These are phyloP conservation scores for Chlorocebus sabaeus DNA, from an alignment of 2,113 vertebrate species.

Conservation along the genomic window DNA sequence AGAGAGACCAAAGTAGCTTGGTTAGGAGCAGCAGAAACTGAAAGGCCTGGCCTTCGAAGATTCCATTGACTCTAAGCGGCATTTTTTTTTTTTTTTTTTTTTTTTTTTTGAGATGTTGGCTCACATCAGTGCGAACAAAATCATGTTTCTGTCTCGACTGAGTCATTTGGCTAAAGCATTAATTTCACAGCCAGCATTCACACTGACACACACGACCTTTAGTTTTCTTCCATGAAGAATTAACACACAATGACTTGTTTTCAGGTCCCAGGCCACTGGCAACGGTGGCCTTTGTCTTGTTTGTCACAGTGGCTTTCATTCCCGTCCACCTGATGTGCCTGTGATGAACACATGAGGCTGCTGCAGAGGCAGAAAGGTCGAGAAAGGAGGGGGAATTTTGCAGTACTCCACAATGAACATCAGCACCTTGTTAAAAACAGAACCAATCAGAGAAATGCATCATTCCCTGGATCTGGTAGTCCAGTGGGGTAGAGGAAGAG, in stretches of 20 bases:
- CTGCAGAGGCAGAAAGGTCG: not conserved
- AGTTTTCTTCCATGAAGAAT: not conserved
- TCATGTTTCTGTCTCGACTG: not conserved
- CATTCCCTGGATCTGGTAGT: not conserved
- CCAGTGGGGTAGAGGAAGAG: not conserved
- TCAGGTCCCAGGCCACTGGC: not conserved
- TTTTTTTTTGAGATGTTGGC: not conserved
- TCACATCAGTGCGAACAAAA: not conserved
- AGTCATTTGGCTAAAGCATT: constrained; percentile 1
- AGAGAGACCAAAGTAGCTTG: not conserved
- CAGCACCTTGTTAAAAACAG: not conserved
- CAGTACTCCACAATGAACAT: not conserved
- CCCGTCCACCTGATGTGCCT: not conserved
- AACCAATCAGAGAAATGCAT: not conserved
- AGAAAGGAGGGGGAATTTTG: not conserved
- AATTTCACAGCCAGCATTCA: not conserved
- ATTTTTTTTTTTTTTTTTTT: not conserved
- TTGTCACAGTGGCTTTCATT: not conserved
- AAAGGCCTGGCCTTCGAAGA: not conserved
- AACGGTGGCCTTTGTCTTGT: not conserved
- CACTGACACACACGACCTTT: not conserved
- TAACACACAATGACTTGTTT: not conserved
- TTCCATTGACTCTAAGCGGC: not conserved
- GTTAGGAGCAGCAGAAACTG: not conserved
- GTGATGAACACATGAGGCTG: not conserved